phyloP scores from a whole-genome alignment of 2,113 vertebrate genomes.

The Corapipo altera region DNA sequence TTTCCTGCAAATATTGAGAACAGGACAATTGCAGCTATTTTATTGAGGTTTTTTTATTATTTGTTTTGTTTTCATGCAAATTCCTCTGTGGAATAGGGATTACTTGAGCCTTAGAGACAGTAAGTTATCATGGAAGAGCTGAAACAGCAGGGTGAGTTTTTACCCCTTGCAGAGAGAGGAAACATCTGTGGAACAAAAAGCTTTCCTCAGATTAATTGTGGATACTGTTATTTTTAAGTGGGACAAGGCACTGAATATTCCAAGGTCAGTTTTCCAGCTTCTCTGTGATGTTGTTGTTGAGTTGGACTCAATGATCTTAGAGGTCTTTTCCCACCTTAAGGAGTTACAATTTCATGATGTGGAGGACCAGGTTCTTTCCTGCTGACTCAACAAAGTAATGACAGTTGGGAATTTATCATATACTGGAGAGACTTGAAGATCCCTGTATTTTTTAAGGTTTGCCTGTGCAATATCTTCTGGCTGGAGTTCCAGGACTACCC shows the following conservation, averaged over 20 bases:
- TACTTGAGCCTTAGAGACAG: not conserved
- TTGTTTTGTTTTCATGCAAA: not conserved
- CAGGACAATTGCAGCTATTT: not conserved
- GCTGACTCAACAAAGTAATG: not conserved
- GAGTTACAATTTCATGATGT: not conserved
- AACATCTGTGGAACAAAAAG: fast-evolving
- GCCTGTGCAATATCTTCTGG: not conserved
- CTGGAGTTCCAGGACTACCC: not conserved
- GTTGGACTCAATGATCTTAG: not conserved
- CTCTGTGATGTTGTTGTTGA: not conserved
- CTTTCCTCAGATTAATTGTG: not conserved
- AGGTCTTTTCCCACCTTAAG: not conserved
- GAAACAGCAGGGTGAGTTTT: not conserved
- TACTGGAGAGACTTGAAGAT: not conserved
- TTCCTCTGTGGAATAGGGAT: not conserved
- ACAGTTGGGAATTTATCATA: not conserved
- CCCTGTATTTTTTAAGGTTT: not conserved
- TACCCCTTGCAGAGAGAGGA: not conserved
- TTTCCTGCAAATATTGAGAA: not conserved
- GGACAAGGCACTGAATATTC: not conserved
- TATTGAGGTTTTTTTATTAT: not conserved
- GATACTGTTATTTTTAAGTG: not conserved
- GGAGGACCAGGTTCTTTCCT: not conserved
- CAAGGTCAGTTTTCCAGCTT: not conserved
- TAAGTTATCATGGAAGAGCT: not conserved